phyloP scores from a whole-genome alignment of 2,888 invertebrate species.

The Cremastinae sp. region DNA sequence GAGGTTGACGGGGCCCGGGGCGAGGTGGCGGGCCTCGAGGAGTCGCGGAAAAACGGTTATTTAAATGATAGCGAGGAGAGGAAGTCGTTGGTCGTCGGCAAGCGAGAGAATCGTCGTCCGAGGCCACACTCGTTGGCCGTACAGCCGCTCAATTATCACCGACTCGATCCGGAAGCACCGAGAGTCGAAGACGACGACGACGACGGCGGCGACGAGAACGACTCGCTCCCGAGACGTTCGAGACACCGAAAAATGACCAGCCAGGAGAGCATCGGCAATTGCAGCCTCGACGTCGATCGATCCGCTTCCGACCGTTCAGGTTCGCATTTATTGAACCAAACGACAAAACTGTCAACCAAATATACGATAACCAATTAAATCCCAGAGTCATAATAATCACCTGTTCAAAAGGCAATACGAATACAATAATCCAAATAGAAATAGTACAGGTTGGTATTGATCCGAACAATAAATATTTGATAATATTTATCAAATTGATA shows the following conservation, averaged over 20 bases:
- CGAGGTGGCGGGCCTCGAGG: constrained; percentile 77
- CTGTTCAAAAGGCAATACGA: no score
- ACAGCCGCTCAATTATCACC: constrained; percentile 77
- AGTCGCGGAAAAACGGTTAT: no score
- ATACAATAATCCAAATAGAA: no score
- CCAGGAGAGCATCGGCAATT: constrained; percentile 91
- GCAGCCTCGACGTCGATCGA: constrained; percentile 92
- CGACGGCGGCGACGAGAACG: background rate
- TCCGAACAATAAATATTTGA: no score
- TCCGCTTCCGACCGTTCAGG: constrained; percentile 80
- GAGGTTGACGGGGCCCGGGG: constrained; percentile 68
- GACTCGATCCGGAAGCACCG: constrained; percentile 72
- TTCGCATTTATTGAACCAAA: constrained; percentile 68
- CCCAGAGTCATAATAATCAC: background rate
- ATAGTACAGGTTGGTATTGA: no score
- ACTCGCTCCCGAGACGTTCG: constrained; percentile 8
- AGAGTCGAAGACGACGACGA: constrained; percentile 46
- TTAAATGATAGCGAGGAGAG: constrained; percentile 67
- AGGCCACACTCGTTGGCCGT: constrained; percentile 77
- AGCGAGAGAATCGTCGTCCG: constrained; percentile 64
- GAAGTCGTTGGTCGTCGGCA: constrained; percentile 49
- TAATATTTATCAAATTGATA: no score
- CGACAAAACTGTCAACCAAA: constrained; percentile 17
- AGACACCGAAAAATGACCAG: constrained; percentile 76
- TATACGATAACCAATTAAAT: background rate